These are phyloP conservation scores for Acanthosoma haemorrhoidale DNA, from an alignment of 2,888 invertebrate genomes.

Conservation along the genomic window DNA sequence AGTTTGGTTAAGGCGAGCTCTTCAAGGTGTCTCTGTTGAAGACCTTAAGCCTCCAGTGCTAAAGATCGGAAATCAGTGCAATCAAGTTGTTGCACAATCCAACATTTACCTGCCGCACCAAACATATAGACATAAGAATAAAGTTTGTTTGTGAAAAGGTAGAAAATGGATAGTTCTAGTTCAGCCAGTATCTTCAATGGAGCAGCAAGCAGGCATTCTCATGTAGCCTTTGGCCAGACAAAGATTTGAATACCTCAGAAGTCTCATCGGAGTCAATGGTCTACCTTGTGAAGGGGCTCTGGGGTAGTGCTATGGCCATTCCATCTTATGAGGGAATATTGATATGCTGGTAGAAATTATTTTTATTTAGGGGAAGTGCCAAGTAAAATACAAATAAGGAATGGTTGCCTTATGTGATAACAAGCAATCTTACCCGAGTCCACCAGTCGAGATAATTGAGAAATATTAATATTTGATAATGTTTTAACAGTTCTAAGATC, in stretches of 20 bases:
- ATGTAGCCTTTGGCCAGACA: slow-evolving; percentile 17
- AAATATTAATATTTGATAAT: no score
- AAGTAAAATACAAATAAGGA: no score
- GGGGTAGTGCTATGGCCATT: neutral
- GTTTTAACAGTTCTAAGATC: no score
- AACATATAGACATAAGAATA: no score
- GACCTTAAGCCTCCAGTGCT: neutral
- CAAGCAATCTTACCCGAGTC: no score
- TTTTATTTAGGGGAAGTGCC: neutral
- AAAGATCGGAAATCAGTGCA: no score
- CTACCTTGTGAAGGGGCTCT: neutral
- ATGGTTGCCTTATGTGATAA: no score
- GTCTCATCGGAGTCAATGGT: slow-evolving; percentile 2
- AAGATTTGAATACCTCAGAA: slow-evolving; percentile 3
- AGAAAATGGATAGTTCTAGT: neutral
- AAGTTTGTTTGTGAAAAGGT: no score
- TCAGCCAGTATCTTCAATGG: slow-evolving; percentile 30
- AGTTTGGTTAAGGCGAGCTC: slow-evolving; percentile 16
- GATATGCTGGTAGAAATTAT: neutral
- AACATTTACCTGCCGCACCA: neutral
- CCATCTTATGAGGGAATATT: neutral
- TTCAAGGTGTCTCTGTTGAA: neutral
- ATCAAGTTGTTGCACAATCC: no score
- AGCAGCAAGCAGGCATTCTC: slow-evolving; percentile 20
- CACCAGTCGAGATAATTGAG: no score